Conservation (phyloP, 1,140 invertebrate genomes). For the Popillia japonica region DNA sequence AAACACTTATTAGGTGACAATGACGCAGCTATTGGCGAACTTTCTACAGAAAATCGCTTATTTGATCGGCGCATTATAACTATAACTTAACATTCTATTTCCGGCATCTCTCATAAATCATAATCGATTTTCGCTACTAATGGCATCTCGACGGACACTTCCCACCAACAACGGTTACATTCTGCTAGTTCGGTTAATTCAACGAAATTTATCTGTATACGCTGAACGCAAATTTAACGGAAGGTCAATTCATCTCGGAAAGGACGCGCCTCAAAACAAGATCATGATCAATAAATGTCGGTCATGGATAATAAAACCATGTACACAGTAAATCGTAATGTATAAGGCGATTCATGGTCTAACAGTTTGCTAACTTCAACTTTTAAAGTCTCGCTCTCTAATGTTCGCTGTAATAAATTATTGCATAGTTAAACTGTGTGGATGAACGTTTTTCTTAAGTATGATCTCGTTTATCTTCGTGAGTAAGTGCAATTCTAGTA, state of each 20-base stretch:
- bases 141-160: background rate
- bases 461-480: no score
- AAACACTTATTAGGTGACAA: no score
- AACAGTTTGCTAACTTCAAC: no score
- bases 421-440: no score
- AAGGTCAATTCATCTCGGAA: slow-evolving; percentile 29
- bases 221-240: slow-evolving; percentile 7
- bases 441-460: no score
- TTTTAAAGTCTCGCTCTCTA: no score
- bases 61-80: background rate
- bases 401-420: no score
- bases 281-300: slow-evolving; percentile 32
- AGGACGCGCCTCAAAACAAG: slow-evolving; percentile 26
- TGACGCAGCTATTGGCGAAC: background rate
- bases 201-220: slow-evolving; percentile 9
- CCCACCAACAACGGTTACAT: background rate
- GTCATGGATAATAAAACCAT: slow-evolving; percentile 15
- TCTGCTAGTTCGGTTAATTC: background rate
- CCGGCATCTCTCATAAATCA: background rate
- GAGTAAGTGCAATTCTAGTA: no score
- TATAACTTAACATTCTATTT: background rate
- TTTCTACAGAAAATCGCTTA: background rate
- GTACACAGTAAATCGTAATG: background rate
- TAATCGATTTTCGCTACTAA: background rate
- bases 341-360: no score